A percentile compares a stretch with the other conserved stretches of the same genome.
Conservation (phyloP, 2,797 vertebrate genomes). For the Enoplosus armatus region DNA sequence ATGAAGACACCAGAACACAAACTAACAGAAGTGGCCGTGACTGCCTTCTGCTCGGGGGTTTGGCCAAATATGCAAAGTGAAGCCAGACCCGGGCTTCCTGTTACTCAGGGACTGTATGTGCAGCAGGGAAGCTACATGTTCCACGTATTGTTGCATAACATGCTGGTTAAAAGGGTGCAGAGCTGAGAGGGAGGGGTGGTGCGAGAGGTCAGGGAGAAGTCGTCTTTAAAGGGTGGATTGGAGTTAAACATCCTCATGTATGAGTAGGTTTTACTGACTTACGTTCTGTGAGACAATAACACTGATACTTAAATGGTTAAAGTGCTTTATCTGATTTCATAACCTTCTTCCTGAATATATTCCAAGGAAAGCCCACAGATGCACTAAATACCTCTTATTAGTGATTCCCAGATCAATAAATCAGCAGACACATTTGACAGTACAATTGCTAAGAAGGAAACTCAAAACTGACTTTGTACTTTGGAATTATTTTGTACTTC, state of each 20-base stretch:
- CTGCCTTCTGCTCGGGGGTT: slow-evolving; percentile 25
- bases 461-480: not conserved
- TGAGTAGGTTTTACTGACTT: not conserved
- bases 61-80: slow-evolving; percentile 56
- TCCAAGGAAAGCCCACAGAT: not conserved
- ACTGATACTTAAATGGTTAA: not conserved
- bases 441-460: not conserved
- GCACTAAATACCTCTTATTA: not conserved
- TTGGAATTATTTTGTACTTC: not conserved
- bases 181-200: not conserved
- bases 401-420: not conserved
- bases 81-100: slow-evolving; percentile 52
- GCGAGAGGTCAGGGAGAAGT: slow-evolving; percentile 39
- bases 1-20: slow-evolving; percentile 17
- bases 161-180: slow-evolving; percentile 21
- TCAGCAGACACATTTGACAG: not conserved
- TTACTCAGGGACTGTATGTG: slow-evolving; percentile 46
- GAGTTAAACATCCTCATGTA: not conserved
- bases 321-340: not conserved
- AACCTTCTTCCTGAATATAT: not conserved
- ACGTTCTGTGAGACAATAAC: not conserved
- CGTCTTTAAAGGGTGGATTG: not conserved
- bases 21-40: slow-evolving; percentile 30
- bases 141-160: slow-evolving; percentile 62
- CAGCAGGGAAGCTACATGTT: slow-evolving; percentile 37